Percentiles rank a stretch among this genome's conserved stretches.
Conservation (phyloP, 2,113 vertebrate species). For the Pterocles burchelli region DNA sequence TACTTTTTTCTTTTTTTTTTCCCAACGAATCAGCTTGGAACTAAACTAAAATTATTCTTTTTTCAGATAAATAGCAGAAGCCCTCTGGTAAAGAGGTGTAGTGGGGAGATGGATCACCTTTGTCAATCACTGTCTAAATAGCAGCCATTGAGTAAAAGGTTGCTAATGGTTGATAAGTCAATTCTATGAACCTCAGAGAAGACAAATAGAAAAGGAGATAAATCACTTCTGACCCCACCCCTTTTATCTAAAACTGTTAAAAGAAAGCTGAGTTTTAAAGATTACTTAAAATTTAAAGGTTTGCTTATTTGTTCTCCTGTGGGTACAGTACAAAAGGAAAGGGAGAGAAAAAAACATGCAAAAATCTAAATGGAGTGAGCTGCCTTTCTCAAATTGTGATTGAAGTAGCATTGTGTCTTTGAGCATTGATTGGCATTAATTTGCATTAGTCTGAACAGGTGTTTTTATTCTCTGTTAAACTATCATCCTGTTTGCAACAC, state of each 20-base stretch:
- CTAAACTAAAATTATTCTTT: constrained; percentile 1
- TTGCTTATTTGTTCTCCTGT: neutral
- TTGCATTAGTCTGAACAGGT: neutral
- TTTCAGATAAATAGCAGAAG: neutral
- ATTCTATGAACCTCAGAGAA: neutral
- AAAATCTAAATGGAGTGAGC: neutral
- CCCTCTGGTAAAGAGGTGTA: neutral
- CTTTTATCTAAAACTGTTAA: neutral
- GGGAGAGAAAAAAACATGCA: neutral
- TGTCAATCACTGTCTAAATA: constrained; percentile 43
- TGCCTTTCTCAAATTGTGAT: neutral
- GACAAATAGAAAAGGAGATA: neutral
- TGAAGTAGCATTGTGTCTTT: neutral
- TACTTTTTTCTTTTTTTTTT: neutral
- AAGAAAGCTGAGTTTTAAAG: neutral
- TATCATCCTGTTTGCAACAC: neutral
- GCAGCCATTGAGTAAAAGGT: constrained; percentile 8
- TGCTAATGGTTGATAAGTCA: constrained; percentile 11
- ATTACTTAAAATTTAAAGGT: neutral
- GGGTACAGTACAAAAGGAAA: neutral
- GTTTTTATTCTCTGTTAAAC: neutral
- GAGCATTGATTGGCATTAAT: neutral
- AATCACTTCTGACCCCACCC: neutral
- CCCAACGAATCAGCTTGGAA: neutral
- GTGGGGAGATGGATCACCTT: neutral